A percentile compares a stretch with the other conserved stretches of the same genome.
These are phyloP conservation scores for Leptinotarsa texana DNA, from an alignment of 1,140 invertebrate species.

Conservation along the genomic window DNA sequence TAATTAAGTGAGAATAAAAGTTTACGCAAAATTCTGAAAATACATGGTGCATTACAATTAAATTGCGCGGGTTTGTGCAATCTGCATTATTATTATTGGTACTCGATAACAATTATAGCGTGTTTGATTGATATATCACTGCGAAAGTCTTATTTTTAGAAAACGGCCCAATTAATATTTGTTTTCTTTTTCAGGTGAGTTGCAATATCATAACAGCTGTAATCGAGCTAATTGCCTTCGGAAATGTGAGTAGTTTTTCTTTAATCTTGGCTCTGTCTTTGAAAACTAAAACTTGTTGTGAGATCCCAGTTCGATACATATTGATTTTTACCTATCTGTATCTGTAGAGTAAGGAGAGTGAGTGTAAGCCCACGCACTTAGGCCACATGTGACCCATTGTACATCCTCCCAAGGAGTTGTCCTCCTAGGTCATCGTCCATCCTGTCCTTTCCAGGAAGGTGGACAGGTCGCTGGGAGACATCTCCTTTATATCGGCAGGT, in stretches of 20 bases:
- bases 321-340: no score
- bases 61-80: background rate
- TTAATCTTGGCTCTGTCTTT: no score
- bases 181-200: background rate
- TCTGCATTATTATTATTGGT: background rate
- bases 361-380: no score
- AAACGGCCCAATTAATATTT: background rate
- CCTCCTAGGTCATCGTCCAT: no score
- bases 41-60: background rate
- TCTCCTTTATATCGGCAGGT: no score
- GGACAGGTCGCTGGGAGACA: no score
- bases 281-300: no score
- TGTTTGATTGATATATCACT: background rate
- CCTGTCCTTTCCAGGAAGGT: no score
- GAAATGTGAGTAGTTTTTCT: slow-evolving; percentile 1
- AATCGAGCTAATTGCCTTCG: background rate
- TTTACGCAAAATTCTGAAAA: slow-evolving; percentile 20
- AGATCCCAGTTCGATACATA: no score
- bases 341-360: no score
- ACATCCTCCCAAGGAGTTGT: no score
- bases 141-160: background rate
- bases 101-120: slow-evolving; percentile 1
- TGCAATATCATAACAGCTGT: background rate
- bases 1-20: slow-evolving; percentile 16
- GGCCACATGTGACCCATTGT: no score